A percentile compares a stretch with the other conserved stretches of the same genome.
Conservation (phyloP, 2,888 invertebrate species). For the Barypeithes pellucidus region DNA sequence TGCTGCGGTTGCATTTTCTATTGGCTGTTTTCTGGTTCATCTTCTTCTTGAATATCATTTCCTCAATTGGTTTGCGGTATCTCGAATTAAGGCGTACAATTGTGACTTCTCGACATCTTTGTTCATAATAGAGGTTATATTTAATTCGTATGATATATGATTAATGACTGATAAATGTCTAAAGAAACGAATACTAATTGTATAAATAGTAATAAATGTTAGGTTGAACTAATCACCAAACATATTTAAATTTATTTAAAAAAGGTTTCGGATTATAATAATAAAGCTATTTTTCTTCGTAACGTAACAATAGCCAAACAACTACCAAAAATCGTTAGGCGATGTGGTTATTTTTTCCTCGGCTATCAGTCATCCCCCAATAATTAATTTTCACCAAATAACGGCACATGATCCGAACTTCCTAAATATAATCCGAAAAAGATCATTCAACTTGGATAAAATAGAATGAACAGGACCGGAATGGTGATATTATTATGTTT, state of each 20-base stretch:
- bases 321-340: conserved; percentile 44
- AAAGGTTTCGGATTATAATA: conserved; percentile 28
- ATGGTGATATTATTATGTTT: no score
- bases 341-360: conserved; percentile 10
- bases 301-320: conserved; percentile 22
- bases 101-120: no score
- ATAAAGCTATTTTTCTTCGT: conserved; percentile 34
- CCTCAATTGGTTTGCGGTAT: no score
- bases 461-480: conserved; percentile 8
- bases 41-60: no score
- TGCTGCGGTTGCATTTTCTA: no score
- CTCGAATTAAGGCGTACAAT: no score
- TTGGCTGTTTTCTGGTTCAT: no score
- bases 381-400: conserved; percentile 30
- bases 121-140: no score
- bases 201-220: background rate
- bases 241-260: background rate
- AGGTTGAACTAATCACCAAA: background rate
- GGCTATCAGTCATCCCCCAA: conserved; percentile 23
- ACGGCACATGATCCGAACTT: conserved; percentile 20
- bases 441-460: conserved; percentile 20
- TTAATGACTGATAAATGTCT: background rate
- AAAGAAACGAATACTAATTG: background rate
- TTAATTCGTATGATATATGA: no score
- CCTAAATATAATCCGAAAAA: conserved; percentile 22